These are phyloP conservation scores for Amblyjoppa proteus DNA, from an alignment of 2,888 invertebrate genomes.

Conservation along the genomic window DNA sequence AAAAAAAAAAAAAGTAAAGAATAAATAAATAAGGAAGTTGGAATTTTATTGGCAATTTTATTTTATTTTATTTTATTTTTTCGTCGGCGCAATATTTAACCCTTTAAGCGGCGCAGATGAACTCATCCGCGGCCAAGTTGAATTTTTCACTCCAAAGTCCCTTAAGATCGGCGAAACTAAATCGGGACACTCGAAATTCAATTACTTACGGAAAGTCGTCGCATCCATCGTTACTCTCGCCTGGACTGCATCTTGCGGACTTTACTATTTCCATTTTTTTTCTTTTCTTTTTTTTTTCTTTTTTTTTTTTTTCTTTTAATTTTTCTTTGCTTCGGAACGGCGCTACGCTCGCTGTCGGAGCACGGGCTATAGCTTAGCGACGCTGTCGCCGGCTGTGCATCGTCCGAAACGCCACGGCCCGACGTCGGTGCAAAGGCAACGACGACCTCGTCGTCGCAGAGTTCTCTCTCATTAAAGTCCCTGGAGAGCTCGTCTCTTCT, in stretches of 20 bases:
- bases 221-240: neutral
- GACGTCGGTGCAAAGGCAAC: neutral
- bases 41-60: neutral
- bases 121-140: no score
- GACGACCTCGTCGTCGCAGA: constrained; percentile 9
- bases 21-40: neutral
- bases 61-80: neutral
- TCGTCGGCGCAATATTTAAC: neutral
- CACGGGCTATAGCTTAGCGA: neutral
- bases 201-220: constrained; percentile 35
- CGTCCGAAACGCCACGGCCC: neutral
- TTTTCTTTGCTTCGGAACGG: constrained; percentile 7
- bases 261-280: neutral
- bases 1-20: no score
- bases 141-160: constrained; percentile 14
- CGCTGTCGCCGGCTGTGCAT: constrained; percentile 1
- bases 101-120: neutral
- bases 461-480: constrained; percentile 22
- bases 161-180: constrained; percentile 31
- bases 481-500: constrained; percentile 13
- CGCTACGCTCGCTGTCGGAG: constrained; percentile 14
- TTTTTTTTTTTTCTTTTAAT: neutral
- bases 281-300: neutral
- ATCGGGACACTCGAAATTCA: constrained; percentile 59
- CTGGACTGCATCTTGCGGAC: constrained; percentile 20